Conservation (phyloP, 2,113 vertebrate species). For the Alces alces region DNA sequence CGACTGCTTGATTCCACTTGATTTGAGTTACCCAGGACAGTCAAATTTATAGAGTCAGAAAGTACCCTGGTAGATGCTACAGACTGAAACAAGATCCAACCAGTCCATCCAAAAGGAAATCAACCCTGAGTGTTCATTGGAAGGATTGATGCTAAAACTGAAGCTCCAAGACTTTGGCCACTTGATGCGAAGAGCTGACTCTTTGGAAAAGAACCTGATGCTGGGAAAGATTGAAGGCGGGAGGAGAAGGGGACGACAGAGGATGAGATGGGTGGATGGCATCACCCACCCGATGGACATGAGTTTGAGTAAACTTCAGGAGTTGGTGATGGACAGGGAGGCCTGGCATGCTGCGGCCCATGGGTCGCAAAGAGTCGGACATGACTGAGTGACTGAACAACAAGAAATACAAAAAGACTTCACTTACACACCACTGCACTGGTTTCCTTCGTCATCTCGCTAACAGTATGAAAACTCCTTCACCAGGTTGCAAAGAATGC, state of each 20-base stretch:
- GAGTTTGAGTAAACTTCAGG: neutral
- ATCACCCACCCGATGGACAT: fast-evolving
- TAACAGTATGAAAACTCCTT: neutral
- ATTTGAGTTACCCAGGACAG: too few relatives aligned
- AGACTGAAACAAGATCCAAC: too few relatives aligned
- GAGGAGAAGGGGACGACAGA: neutral
- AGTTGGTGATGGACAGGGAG: neutral
- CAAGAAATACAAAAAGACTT: neutral
- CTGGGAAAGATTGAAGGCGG: too few relatives aligned
- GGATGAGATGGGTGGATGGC: neutral
- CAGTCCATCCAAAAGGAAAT: too few relatives aligned
- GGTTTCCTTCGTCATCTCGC: neutral
- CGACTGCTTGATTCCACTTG: too few relatives aligned
- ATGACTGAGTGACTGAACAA: neutral
- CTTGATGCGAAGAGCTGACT: too few relatives aligned
- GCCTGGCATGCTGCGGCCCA: fast-evolving
- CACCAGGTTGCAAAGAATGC: neutral
- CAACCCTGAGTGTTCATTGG: too few relatives aligned
- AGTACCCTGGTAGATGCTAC: too few relatives aligned
- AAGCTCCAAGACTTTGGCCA: too few relatives aligned
- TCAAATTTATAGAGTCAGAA: too few relatives aligned
- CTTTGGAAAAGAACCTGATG: too few relatives aligned
- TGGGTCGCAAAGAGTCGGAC: fast-evolving
- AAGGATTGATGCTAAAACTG: too few relatives aligned
- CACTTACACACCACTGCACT: fast-evolving